Percentiles rank a stretch among this genome's conserved stretches.
Evolutionary conservation across 2,113 vertebrate species (phyloP).

Genomic region (Hepsetus odoe): DNA sequence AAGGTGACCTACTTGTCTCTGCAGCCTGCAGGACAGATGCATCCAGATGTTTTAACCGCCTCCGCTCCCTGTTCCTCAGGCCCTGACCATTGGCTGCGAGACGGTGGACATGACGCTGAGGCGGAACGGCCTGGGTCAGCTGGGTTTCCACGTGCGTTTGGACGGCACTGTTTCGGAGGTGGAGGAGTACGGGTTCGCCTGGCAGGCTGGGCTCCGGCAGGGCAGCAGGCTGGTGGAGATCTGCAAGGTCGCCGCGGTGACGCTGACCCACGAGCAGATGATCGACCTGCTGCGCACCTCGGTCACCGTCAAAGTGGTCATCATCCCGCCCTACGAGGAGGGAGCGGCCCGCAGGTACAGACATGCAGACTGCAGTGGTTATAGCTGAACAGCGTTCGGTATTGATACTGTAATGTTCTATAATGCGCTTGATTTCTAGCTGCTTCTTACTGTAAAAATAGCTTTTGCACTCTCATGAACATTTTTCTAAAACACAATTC

Average conservation of each 20-base stretch:
- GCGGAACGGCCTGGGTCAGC: conserved; percentile 89
- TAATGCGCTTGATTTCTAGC: too few species aligned
- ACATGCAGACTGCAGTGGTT: background rate
- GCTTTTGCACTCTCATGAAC: too few species aligned
- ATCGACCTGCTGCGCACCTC: conserved; percentile 92
- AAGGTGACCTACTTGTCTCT: background rate
- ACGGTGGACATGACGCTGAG: conserved; percentile 92
- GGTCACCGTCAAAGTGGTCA: conserved; percentile 91
- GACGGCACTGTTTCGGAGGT: conserved; percentile 93
- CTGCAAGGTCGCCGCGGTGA: conserved; percentile 93
- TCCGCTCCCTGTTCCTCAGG: conserved; percentile 64
- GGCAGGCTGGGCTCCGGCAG: conserved; percentile 91
- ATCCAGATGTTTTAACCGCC: background rate
- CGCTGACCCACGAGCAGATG: conserved; percentile 92
- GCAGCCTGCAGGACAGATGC: background rate
- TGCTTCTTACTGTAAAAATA: too few species aligned
- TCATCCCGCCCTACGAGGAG: conserved; percentile 88
- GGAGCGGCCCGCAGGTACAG: conserved; percentile 86
- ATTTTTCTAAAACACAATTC: too few species aligned
- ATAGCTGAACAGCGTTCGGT: too few species aligned
- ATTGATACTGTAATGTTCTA: too few species aligned
- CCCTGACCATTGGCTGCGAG: conserved; percentile 86
- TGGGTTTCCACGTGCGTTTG: conserved; percentile 93
- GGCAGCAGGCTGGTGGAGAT: conserved; percentile 93
- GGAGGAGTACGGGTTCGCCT: conserved; percentile 95